These are phyloP conservation scores for Hirtodrosophila alboralis DNA, from an alignment of 2,888 invertebrate genomes.

Conservation along the genomic window DNA sequence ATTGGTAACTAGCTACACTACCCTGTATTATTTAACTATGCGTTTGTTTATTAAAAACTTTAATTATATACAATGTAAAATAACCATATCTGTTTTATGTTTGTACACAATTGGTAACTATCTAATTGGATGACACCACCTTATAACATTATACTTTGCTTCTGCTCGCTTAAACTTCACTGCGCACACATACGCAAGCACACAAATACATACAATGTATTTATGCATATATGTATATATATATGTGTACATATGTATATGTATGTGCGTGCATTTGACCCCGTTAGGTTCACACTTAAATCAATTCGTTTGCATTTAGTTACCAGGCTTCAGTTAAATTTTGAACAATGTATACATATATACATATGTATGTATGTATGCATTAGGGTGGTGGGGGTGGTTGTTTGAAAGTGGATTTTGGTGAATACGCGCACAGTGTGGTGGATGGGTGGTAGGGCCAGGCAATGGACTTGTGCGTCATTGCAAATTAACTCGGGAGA, in stretches of 20 bases:
- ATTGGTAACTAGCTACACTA: too few species aligned
- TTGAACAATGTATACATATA: constrained; percentile 2
- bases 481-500: constrained; percentile 27
- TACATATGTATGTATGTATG: too few species aligned
- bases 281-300: constrained; percentile 59
- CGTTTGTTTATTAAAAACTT: not conserved
- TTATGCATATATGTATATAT: constrained; percentile 1
- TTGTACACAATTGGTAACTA: too few species aligned
- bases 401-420: not conserved
- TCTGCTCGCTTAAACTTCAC: constrained; percentile 3
- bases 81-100: too few species aligned
- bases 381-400: not conserved
- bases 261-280: constrained; percentile 54
- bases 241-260: not conserved
- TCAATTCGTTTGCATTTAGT: constrained; percentile 41
- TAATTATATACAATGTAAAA: too few species aligned
- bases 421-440: too few species aligned
- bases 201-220: not conserved
- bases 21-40: too few species aligned
- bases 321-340: constrained; percentile 35
- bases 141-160: too few species aligned
- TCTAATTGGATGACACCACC: too few species aligned
- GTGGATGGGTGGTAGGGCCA: not conserved
- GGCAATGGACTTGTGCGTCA: constrained; percentile 51
- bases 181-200: not conserved